Base-by-base conservation (phyloP, 2,888 invertebrate species). In the Litoditis marina region DNA sequence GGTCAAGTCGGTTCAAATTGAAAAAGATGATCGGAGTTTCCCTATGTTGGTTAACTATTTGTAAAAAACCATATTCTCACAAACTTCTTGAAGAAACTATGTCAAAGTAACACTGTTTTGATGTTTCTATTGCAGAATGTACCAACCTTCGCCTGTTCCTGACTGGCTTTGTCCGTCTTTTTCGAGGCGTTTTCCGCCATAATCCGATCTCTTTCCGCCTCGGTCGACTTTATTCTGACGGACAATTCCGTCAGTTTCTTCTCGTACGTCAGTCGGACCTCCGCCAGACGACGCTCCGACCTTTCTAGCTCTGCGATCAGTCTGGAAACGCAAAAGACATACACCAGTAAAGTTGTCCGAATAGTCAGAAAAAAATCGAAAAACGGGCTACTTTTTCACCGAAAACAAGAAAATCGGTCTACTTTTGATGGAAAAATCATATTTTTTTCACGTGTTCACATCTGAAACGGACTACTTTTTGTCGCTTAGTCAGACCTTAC, bases 241-340 rank as follows among this genome's bases (percentile, higher is more conserved):
- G 69, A 59, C 39, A 78, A 62, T 28, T 78, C 77, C n/a, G 66
- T 57, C 46, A 81, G 50, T 46, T 77, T 76, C 58, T 71, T 73
- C 58, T 75, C 75, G 54, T 75, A 75, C 4, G 70, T 69, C 54
- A 70, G 57, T 39, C 73, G 78, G n/a, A 76, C 68, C 0, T 90
- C 88, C 56, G 91, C 89, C 82, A 95, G 87, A 52, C 92, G 87
- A 58, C 90, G 88, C 83, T 95, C 93, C 0, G 92, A 92, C 62
- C 89, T 85, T 84, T 96, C 95, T 71, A 96, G 84, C 81, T 95
- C 93, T 79, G 93, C 92, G 69, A 98, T 94, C 49, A 96, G 86
- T 46, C 68, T 65, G 27, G 19, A n/a, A n/a, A n/a, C n/a, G n/a
- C n/a, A n/a, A n/a, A n/a, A n/a, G n/a, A n/a, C n/a, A n/a, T n/a